A percentile compares a stretch with the other conserved stretches of the same genome.
Evolutionary conservation across 2,113 vertebrate genomes (phyloP).

Genomic region (Rhizomys pruinosus): DNA sequence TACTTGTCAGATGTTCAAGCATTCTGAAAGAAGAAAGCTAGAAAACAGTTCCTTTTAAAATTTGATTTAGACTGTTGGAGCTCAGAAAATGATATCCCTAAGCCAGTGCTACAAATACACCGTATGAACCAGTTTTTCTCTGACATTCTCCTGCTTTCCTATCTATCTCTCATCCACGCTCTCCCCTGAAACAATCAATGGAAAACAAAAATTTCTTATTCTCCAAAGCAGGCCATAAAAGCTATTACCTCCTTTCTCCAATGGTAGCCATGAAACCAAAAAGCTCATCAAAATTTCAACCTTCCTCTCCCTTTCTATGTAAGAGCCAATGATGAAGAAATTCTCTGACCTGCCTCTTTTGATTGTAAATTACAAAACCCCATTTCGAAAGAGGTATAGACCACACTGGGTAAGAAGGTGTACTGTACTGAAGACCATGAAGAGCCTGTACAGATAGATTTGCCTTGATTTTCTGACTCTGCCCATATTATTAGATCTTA

Average conservation of each 20-base stretch:
- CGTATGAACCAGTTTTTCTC: background rate
- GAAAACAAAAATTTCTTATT: background rate
- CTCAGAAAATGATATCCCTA: background rate
- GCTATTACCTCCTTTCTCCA: background rate
- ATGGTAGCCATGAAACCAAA: background rate
- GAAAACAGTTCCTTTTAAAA: conserved; percentile 2
- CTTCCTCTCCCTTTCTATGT: background rate
- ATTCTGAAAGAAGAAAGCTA: background rate
- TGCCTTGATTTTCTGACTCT: background rate
- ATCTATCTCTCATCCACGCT: background rate
- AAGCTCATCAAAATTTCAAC: background rate
- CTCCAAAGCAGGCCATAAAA: background rate
- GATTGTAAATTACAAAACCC: background rate
- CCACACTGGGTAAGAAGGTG: background rate
- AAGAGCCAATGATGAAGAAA: background rate
- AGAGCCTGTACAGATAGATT: background rate
- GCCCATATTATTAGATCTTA: background rate
- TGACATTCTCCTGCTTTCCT: background rate
- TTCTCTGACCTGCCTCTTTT: background rate
- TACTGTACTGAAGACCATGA: background rate
- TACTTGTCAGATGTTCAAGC: background rate
- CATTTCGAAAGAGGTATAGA: background rate
- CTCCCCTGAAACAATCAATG: background rate
- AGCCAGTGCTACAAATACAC: background rate
- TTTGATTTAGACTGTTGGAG: conserved; percentile 3